phyloP scores from a whole-genome alignment of 2,888 invertebrate genomes.

The Bursaphelenchus okinawaensis region DNA sequence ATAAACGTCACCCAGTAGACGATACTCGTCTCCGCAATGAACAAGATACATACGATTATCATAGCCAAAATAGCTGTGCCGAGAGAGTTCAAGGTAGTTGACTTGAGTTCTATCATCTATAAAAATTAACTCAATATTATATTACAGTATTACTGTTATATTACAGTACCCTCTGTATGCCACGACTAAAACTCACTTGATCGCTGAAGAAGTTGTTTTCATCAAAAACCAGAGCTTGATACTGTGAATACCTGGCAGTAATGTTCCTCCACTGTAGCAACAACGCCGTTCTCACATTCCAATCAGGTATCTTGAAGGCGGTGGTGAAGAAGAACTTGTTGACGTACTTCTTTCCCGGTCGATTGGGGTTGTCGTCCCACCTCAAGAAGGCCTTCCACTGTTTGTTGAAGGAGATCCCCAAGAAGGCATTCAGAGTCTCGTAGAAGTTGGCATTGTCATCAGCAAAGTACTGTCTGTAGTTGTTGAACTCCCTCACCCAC shows the following conservation, averaged over 20 bases:
- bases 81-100: constrained; percentile 49
- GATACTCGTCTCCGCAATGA: constrained; percentile 52
- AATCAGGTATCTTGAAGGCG: constrained; percentile 50
- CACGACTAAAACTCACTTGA: constrained; percentile 32
- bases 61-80: constrained; percentile 55
- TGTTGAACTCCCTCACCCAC: constrained; percentile 42
- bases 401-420: constrained; percentile 52
- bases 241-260: constrained; percentile 50
- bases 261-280: constrained; percentile 55
- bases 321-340: constrained; percentile 55
- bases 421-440: constrained; percentile 45
- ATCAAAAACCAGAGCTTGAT: constrained; percentile 55
- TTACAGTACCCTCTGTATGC: too few species aligned
- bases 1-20: constrained; percentile 57
- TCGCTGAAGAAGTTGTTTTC: constrained; percentile 58
- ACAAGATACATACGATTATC: constrained; percentile 49
- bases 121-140: neutral
- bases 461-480: constrained; percentile 49
- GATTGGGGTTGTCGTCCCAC: constrained; percentile 41
- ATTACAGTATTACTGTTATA: neutral
- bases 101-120: constrained; percentile 47
- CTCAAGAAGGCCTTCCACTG: constrained; percentile 52
- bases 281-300: constrained; percentile 51
- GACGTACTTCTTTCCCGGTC: constrained; percentile 42
- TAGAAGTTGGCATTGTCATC: constrained; percentile 51